Evolutionary conservation across 2,888 invertebrate genomes (phyloP).

Genomic region (Polyommatus icarus): DNA sequence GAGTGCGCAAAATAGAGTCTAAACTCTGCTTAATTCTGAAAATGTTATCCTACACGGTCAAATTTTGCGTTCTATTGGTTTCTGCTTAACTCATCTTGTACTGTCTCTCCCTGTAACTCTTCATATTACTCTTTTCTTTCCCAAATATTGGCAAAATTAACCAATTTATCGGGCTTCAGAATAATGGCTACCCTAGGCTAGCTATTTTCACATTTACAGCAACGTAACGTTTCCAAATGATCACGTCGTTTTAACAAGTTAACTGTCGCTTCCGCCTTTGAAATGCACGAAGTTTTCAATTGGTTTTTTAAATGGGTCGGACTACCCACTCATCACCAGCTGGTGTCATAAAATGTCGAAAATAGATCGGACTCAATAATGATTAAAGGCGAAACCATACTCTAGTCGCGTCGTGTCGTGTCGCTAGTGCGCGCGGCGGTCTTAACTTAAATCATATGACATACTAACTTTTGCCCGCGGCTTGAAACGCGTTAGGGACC

Average conservation of each 20-base stretch:
- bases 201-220: background rate
- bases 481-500: too few relatives aligned
- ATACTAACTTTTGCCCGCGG: too few relatives aligned
- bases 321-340: background rate
- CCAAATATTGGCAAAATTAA: background rate
- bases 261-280: background rate
- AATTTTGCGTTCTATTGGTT: too few relatives aligned
- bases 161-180: background rate
- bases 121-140: background rate
- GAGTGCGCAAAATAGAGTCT: too few relatives aligned
- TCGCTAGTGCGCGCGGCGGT: too few relatives aligned
- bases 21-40: too few relatives aligned
- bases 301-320: background rate
- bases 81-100: too few relatives aligned
- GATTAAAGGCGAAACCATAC: background rate
- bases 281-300: background rate
- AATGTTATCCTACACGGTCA: too few relatives aligned
- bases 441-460: too few relatives aligned
- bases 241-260: constrained; percentile 6
- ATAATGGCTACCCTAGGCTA: background rate
- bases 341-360: background rate
- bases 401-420: too few relatives aligned
- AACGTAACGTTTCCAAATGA: constrained; percentile 19
- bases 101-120: too few relatives aligned
- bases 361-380: background rate